Percentiles rank a stretch among this genome's conserved stretches.
Conservation (phyloP, 2,888 invertebrate species). For the Apamea monoglypha region DNA sequence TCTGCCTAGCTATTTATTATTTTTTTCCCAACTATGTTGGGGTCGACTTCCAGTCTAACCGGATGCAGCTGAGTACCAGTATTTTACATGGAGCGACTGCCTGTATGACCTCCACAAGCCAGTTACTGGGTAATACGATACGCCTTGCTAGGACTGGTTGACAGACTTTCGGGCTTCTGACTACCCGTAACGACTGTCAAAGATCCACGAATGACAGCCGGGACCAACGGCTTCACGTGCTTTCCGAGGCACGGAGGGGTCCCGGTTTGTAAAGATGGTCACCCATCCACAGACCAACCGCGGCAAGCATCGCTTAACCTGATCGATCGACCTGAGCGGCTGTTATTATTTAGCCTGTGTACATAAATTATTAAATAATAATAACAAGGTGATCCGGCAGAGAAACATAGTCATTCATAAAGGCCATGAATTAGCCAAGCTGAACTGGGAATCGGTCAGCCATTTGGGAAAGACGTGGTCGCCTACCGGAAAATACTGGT, state of each 20-base stretch:
- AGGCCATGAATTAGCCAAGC: neutral
- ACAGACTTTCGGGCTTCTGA: neutral
- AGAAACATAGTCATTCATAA: neutral
- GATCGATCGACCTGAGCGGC: neutral
- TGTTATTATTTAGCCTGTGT: too few species aligned
- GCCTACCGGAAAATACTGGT: neutral
- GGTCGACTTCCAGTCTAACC: neutral
- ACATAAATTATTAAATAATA: too few species aligned
- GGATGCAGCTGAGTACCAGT: neutral
- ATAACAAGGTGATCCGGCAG: neutral
- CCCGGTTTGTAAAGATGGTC: too few species aligned
- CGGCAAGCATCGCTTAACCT: neutral
- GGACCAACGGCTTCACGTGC: too few species aligned
- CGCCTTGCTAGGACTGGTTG: neutral
- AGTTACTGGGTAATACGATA: neutral
- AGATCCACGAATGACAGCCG: neutral
- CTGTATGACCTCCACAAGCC: neutral
- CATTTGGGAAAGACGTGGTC: neutral
- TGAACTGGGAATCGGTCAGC: neutral
- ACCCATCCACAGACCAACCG: neutral
- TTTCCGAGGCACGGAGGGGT: too few species aligned
- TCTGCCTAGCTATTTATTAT: too few species aligned
- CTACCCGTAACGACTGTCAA: neutral
- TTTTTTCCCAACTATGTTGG: neutral
- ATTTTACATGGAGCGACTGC: neutral